Evolutionary conservation across 2,113 vertebrate genomes (phyloP).

Genomic region (Pyrgilauda ruficollis): DNA sequence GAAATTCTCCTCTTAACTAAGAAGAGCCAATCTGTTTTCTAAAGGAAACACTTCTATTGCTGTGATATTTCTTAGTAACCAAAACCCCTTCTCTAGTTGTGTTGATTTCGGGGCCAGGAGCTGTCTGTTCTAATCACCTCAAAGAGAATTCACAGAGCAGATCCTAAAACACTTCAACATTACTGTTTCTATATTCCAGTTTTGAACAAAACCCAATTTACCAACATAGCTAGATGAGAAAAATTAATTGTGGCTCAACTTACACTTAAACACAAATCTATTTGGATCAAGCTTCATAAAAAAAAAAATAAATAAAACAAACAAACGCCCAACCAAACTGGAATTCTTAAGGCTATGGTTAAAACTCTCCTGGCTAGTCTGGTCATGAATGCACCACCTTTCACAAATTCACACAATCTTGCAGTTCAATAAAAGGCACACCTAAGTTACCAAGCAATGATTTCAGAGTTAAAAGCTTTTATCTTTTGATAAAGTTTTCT

Average conservation of each 20-base stretch:
- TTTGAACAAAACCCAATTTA: not conserved
- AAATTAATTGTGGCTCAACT: not conserved
- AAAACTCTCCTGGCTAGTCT: not conserved
- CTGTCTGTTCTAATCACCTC: conserved; percentile 15
- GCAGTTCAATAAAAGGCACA: not conserved
- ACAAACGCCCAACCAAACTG: not conserved
- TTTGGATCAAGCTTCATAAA: not conserved
- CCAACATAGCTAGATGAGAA: not conserved
- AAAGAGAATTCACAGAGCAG: not conserved
- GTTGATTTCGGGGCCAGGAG: not conserved
- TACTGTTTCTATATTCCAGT: not conserved
- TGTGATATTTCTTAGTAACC: conserved; percentile 18
- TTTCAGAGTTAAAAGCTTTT: not conserved
- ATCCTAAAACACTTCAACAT: not conserved
- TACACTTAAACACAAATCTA: not conserved
- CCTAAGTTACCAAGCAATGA: not conserved
- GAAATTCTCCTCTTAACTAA: not conserved
- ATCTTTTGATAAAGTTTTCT: not conserved
- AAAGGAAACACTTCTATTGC: not conserved
- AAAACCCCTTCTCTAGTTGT: not conserved
- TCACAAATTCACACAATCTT: not conserved
- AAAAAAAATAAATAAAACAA: not conserved
- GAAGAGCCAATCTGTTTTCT: not conserved
- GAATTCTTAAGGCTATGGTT: not conserved
- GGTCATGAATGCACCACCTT: not conserved